Conservation (phyloP, 2,113 vertebrate species). For the Meles meles region DNA sequence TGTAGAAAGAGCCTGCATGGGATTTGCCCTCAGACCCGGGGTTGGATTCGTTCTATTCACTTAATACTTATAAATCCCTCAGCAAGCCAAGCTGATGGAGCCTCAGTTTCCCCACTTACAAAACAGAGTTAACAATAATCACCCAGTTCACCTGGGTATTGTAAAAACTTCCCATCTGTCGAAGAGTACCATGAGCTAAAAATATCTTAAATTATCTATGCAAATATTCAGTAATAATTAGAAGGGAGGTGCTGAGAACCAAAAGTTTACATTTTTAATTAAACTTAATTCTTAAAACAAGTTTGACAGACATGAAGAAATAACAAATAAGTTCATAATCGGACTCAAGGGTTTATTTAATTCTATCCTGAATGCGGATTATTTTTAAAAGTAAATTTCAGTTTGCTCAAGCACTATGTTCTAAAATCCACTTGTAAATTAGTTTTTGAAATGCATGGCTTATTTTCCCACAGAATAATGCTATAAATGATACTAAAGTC, state of each 20-base stretch:
- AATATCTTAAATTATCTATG: not conserved
- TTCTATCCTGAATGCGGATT: not conserved
- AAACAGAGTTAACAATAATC: not conserved
- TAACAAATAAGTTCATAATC: not conserved
- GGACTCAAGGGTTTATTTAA: not conserved
- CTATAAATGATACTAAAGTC: not conserved
- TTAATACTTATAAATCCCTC: not conserved
- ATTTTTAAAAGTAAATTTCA: conserved; percentile 40
- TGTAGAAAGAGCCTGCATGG: not conserved
- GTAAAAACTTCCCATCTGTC: not conserved
- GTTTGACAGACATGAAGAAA: not conserved
- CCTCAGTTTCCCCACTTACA: not conserved
- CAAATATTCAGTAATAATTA: not conserved
- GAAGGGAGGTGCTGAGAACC: not conserved
- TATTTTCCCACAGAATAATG: not conserved
- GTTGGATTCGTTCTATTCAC: not conserved
- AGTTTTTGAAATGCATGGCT: not conserved
- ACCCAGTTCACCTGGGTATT: not conserved
- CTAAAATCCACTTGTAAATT: conserved; percentile 20
- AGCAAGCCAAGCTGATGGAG: not conserved
- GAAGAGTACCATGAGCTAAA: not conserved
- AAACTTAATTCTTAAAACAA: not conserved
- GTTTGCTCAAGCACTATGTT: not conserved
- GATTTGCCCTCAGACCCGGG: not conserved
- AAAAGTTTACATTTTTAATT: conserved; percentile 20